Conservation (phyloP, 2,113 vertebrate genomes). For the Alligator sinensis region DNA sequence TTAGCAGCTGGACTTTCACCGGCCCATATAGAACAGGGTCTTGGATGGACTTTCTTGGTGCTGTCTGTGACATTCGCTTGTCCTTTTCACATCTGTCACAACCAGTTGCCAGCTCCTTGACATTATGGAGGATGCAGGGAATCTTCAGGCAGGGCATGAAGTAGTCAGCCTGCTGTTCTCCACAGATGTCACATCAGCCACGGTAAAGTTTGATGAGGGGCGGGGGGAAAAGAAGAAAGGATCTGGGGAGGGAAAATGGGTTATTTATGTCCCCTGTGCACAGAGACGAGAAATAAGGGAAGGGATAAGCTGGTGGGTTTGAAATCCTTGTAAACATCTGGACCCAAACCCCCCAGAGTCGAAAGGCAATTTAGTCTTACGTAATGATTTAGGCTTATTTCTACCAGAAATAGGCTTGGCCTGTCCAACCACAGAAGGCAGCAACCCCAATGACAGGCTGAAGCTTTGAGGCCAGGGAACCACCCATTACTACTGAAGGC, state of each 20-base stretch:
- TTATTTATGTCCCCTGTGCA: background rate
- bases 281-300: background rate
- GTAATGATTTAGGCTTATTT: background rate
- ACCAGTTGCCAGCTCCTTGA: background rate
- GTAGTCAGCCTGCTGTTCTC: background rate
- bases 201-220: rapidly evolving
- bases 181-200: constrained; percentile 33
- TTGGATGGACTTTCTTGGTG: constrained; percentile 25
- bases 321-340: background rate
- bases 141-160: background rate
- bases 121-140: background rate
- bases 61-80: constrained; percentile 45
- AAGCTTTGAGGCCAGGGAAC: background rate
- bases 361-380: background rate
- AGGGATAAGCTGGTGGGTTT: background rate
- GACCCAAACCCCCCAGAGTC: too few relatives aligned
- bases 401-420: background rate
- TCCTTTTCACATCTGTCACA: background rate
- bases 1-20: constrained; percentile 51
- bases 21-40: constrained; percentile 46
- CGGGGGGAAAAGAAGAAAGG: background rate
- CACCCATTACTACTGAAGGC: background rate
- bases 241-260: background rate
- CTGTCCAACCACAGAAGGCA: background rate
- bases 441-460: background rate